A percentile compares a stretch with the other conserved stretches of the same genome.
These are phyloP conservation scores for Yasuhikotakia modesta DNA, from an alignment of 2,797 vertebrate genomes.

Conservation along the genomic window DNA sequence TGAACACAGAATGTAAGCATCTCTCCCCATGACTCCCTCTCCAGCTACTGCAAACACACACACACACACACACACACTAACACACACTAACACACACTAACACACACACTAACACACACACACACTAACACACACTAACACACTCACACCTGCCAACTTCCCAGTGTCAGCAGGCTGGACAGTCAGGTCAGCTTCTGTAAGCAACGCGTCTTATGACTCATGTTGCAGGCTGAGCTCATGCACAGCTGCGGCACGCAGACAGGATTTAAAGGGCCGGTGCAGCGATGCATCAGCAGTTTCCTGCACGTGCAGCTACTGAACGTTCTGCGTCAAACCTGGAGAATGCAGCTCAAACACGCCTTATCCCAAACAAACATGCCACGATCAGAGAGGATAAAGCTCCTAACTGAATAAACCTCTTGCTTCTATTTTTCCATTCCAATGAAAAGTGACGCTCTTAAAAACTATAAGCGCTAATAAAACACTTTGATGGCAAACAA, in stretches of 20 bases:
- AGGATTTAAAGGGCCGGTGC: not conserved
- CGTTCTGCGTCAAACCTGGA: not conserved
- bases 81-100: not conserved
- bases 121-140: not conserved
- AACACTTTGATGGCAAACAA: too few relatives aligned
- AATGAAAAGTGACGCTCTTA: too few relatives aligned
- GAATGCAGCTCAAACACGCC: not conserved
- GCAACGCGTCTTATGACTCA: slow-evolving; percentile 7
- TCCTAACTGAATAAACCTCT: too few relatives aligned
- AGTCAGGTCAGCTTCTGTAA: slow-evolving; percentile 14
- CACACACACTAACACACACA: too few relatives aligned
- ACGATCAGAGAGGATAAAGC: not conserved
- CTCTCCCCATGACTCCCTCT: too few relatives aligned
- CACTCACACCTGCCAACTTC: not conserved
- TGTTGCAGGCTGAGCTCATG: not conserved
- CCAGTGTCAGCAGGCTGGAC: not conserved
- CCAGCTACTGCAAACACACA: not conserved
- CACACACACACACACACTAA: not conserved
- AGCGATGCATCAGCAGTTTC: not conserved
- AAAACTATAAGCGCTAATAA: too few relatives aligned
- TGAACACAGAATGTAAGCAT: too few relatives aligned
- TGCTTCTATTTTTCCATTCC: not conserved
- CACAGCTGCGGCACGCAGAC: not conserved
- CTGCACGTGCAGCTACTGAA: not conserved
- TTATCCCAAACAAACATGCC: not conserved